phyloP scores from a whole-genome alignment of 2,113 vertebrate species.

The Ptyas mucosa region DNA sequence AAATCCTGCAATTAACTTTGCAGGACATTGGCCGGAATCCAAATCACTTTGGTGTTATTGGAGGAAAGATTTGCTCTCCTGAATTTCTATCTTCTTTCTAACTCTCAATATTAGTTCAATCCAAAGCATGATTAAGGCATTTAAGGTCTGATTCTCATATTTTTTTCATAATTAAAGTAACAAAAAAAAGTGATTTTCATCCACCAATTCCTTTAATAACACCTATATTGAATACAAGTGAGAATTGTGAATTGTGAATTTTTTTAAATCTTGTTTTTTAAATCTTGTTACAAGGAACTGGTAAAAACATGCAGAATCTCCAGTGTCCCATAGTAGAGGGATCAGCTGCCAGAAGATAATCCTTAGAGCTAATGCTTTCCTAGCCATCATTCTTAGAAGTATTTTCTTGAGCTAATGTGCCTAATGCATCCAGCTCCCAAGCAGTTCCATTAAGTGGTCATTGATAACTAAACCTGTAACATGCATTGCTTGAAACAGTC shows the following conservation, averaged over 20 bases:
- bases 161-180: background rate
- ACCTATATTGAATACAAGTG: background rate
- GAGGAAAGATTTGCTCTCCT: background rate
- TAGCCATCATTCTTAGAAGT: slow-evolving; percentile 28
- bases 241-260: background rate
- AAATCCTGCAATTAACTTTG: background rate
- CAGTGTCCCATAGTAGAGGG: background rate
- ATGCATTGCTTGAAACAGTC: background rate
- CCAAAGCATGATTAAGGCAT: background rate
- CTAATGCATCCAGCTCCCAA: slow-evolving; percentile 47
- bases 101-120: background rate
- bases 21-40: background rate
- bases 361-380: slow-evolving; percentile 50
- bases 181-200: background rate
- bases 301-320: background rate
- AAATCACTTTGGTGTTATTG: too few relatives aligned
- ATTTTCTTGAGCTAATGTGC: slow-evolving; percentile 51
- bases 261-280: background rate
- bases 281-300: background rate
- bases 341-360: slow-evolving; percentile 16
- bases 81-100: background rate
- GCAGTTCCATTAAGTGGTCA: background rate
- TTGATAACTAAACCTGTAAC: slow-evolving; percentile 39
- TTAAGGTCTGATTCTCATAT: background rate
- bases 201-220: background rate